Conservation (phyloP, 2,888 invertebrate genomes). For the Coecobrya sp. region DNA sequence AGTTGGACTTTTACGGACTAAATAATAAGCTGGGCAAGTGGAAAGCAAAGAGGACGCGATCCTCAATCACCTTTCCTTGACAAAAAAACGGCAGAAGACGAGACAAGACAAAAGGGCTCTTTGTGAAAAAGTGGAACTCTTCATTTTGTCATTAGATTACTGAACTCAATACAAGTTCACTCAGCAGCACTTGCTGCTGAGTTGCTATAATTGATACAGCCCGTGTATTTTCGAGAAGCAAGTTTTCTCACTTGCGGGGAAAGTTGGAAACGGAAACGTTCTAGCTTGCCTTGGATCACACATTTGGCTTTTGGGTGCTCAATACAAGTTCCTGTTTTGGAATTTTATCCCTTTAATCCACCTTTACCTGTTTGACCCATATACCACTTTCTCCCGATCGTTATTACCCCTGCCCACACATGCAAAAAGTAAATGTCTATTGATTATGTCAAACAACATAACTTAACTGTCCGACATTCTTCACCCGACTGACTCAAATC, state of each 20-base stretch:
- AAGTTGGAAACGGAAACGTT: not conserved
- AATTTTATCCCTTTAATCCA: not conserved
- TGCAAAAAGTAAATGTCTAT: not conserved
- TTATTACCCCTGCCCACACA: not conserved
- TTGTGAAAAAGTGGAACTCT: slow-evolving; percentile 22
- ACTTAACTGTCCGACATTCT: not conserved
- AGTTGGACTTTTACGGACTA: not conserved
- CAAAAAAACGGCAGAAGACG: not conserved
- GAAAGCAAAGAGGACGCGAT: not conserved
- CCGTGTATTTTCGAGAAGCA: not conserved
- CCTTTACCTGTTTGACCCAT: not conserved
- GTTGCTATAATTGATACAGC: not conserved
- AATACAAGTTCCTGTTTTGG: not conserved
- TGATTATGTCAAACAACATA: not conserved
- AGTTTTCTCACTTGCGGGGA: not conserved
- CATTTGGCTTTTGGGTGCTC: slow-evolving; percentile 15
- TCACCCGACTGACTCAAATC: not conserved
- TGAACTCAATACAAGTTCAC: not conserved
- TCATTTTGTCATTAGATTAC: not conserved
- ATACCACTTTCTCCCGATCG: not conserved
- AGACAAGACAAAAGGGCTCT: not conserved
- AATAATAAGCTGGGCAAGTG: not conserved
- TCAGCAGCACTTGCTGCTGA: not conserved
- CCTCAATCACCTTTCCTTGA: not conserved
- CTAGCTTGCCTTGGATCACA: slow-evolving; percentile 40